Base-by-base conservation (phyloP, 2,113 vertebrate species). In the Trinectes maculatus region DNA sequence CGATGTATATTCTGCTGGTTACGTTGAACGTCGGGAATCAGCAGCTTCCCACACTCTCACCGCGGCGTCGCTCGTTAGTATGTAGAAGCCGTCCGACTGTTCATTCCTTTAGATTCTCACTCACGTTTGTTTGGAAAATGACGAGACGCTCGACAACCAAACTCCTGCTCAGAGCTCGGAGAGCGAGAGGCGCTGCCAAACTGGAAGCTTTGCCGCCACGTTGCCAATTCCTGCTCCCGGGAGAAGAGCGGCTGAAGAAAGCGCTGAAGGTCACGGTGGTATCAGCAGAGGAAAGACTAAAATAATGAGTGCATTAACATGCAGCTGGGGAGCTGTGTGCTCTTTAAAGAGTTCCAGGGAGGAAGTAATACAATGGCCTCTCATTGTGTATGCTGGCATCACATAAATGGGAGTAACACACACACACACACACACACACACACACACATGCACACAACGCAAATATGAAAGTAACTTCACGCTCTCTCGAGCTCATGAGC, bases 301-400 rank as follows among this genome's bases (percentile, higher is more conserved):
- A 82, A 74, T 82, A 89, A 87, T 70, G 78, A 89, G 69, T 74
- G 60, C 82, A 89, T 88, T 85, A 87, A 80, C 86, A 90, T 87
- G 87, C 85, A 80, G 83, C 79, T n/a, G 44, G 71, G 77, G 77
- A 81, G 64, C 71, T 0, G 34, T 12, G 39, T 83, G 83, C 66
- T 86, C 82, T 87, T 87, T 84, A 79, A 73, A 84, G 70, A 47
- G 31, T 68, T 85, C 74, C 83, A 70, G 65, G 26, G 71, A 80
- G 75, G 73, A 73, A 57, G 46, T 26, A 48, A 77, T 39, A 82
- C 77, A 64, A 83, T 68, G 55, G 76, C 8, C 9, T 49, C 79
- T 85, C 59, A 42, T 64, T 86, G 55, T 74, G 40, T 43, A 81
- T 72, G 70, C 74, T 22, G 51, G 49, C 56, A 55, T 40, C 40